These are phyloP conservation scores for Betta splendens DNA, from an alignment of 2,797 vertebrate genomes.

Conservation along the genomic window DNA sequence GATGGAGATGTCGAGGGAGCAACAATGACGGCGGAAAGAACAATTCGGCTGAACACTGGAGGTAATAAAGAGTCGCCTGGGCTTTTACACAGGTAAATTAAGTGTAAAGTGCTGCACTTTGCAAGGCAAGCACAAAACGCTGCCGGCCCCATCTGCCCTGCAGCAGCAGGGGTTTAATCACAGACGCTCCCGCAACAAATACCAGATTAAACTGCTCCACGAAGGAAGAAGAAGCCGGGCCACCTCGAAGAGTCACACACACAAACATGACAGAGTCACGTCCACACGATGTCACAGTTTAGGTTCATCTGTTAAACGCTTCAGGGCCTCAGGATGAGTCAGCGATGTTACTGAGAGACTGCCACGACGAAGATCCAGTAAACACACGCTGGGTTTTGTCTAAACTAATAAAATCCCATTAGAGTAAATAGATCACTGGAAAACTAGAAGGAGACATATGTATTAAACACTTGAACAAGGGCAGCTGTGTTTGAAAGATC, in stretches of 20 bases:
- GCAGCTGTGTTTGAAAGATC: not conserved
- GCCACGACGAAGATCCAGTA: not conserved
- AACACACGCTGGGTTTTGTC: constrained; percentile 8
- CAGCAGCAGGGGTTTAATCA: constrained; percentile 5
- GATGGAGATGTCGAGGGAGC: constrained; percentile 15
- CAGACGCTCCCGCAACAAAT: too few species aligned
- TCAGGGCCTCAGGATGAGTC: not conserved
- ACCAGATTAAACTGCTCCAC: too few species aligned
- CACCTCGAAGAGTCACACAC: constrained; percentile 1
- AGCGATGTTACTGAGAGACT: constrained; percentile 2
- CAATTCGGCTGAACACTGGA: constrained; percentile 9
- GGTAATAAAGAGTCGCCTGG: constrained; percentile 5
- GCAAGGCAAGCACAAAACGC: constrained; percentile 20
- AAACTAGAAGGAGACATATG: not conserved
- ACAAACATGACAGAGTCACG: not conserved
- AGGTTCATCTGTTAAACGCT: not conserved
- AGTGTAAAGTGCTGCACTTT: constrained; percentile 15
- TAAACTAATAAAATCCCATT: not conserved
- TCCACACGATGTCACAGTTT: not conserved
- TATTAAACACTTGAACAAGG: not conserved
- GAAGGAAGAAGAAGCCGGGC: not conserved
- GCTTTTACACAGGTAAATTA: constrained; percentile 21
- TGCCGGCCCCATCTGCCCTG: not conserved
- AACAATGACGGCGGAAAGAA: constrained; percentile 5
- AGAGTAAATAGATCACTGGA: not conserved